A percentile compares a stretch with the other conserved stretches of the same genome.
These are phyloP conservation scores for Carcina quercana DNA, from an alignment of 2,888 invertebrate species.

Conservation along the genomic window DNA sequence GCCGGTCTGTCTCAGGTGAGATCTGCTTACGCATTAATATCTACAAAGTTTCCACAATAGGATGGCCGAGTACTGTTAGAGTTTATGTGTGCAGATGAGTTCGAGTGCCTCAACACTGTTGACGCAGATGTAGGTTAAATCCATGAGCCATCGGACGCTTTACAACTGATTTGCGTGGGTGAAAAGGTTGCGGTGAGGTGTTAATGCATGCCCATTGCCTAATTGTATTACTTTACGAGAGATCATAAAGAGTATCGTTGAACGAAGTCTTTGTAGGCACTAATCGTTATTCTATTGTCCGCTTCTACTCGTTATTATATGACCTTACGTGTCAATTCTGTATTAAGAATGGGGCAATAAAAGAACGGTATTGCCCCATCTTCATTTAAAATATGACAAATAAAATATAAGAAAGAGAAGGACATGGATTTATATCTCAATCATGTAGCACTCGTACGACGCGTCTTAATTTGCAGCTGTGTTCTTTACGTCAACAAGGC, in stretches of 20 bases:
- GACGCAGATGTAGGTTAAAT: slow-evolving; percentile 47
- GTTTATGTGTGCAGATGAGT: slow-evolving; percentile 20
- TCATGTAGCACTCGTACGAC: too few relatives aligned
- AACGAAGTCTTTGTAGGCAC: slow-evolving; percentile 49
- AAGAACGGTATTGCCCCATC: too few relatives aligned
- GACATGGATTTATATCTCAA: too few relatives aligned
- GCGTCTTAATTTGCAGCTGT: slow-evolving; percentile 39
- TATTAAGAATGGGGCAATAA: slow-evolving; percentile 28
- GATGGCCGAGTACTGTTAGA: slow-evolving; percentile 36
- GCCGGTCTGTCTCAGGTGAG: slow-evolving; percentile 33
- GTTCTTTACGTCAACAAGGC: slow-evolving; percentile 32
- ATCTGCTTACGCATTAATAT: slow-evolving; percentile 30
- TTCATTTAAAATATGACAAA: too few relatives aligned
- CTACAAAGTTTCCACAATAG: slow-evolving; percentile 33
- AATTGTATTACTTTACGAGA: slow-evolving; percentile 67
- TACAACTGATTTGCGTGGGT: slow-evolving; percentile 51
- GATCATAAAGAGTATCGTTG: slow-evolving; percentile 53
- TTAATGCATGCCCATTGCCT: slow-evolving; percentile 68
- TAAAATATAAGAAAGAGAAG: too few relatives aligned
- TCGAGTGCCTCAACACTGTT: slow-evolving; percentile 22
- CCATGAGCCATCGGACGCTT: slow-evolving; percentile 36
- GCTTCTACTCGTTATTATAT: slow-evolving; percentile 30
- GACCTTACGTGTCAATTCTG: slow-evolving; percentile 28
- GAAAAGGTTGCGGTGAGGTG: slow-evolving; percentile 53
- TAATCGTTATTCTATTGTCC: slow-evolving; percentile 55